phyloP scores from a whole-genome alignment of 2,888 invertebrate species.

The Cetonia aurata region DNA sequence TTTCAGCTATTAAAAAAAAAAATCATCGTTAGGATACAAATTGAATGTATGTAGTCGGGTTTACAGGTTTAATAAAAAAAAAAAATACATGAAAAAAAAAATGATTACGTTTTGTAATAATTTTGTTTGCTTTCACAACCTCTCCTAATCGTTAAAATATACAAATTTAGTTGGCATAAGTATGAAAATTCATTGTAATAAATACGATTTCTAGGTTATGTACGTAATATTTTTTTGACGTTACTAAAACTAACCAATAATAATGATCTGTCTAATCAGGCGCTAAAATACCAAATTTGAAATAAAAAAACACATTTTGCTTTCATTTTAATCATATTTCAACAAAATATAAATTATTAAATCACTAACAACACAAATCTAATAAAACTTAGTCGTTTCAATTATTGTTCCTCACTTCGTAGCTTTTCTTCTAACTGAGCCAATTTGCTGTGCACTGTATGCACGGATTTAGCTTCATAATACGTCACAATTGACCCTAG shows the following conservation, averaged over 20 bases:
- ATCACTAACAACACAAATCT: not conserved
- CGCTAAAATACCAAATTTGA: no score
- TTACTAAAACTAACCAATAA: no score
- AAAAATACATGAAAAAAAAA: conserved; percentile 45
- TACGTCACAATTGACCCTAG: conserved; percentile 73
- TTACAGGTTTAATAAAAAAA: conserved; percentile 61
- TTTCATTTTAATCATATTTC: not conserved
- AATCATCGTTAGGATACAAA: conserved; percentile 41
- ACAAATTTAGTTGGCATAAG: no score
- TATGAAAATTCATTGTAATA: no score
- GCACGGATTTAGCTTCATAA: conserved; percentile 71
- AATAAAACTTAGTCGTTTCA: conserved; percentile 14
- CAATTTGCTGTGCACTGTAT: conserved; percentile 60
- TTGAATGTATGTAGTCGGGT: conserved; percentile 58
- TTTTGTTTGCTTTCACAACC: conserved; percentile 35
- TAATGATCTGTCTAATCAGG: no score
- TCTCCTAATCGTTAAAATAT: no score
- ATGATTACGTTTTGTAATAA: conserved; percentile 50
- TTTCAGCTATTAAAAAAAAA: conserved; percentile 33
- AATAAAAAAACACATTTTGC: no score
- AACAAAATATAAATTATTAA: not conserved
- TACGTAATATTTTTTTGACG: no score
- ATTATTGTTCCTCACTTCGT: conserved; percentile 18
- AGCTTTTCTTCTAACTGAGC: conserved; percentile 43
- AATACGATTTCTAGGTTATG: no score